Evolutionary conservation across 1,140 invertebrate genomes (phyloP).

Genomic region (Nomia melanderi): DNA sequence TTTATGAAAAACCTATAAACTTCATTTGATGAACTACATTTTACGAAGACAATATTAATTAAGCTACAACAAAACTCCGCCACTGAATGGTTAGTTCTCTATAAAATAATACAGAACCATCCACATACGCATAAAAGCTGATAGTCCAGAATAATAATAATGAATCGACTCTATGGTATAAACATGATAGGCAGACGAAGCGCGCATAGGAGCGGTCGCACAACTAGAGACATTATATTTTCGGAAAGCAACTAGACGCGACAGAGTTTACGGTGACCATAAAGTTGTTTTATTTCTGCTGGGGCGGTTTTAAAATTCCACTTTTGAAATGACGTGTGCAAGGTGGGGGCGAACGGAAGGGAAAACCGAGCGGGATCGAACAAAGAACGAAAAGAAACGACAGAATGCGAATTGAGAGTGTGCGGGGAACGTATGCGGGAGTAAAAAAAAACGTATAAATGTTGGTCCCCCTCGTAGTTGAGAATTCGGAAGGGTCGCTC

Average conservation of each 20-base stretch:
- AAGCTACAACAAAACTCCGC: no score
- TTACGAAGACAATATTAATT: no score
- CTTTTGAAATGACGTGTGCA: constrained; percentile 62
- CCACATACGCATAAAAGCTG: no score
- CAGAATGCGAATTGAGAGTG: constrained; percentile 29
- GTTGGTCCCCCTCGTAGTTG: constrained; percentile 66
- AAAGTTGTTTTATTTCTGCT: constrained; percentile 74
- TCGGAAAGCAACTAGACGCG: constrained; percentile 54
- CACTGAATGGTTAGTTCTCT: no score
- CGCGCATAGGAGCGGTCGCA: constrained; percentile 31
- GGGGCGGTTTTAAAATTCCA: constrained; percentile 73
- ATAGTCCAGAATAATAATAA: background rate
- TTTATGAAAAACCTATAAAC: no score
- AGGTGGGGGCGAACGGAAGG: constrained; percentile 22
- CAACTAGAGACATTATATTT: constrained; percentile 64
- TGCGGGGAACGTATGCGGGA: constrained; percentile 31
- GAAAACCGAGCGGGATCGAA: constrained; percentile 33
- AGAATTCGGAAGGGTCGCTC: constrained; percentile 72
- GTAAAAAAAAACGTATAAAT: constrained; percentile 48
- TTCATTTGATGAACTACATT: no score
- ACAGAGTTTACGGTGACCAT: constrained; percentile 60
- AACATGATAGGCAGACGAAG: constrained; percentile 21
- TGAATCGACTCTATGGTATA: constrained; percentile 41
- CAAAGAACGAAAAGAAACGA: constrained; percentile 44
- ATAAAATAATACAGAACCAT: no score